A percentile compares a stretch with the other conserved stretches of the same genome.
Conservation (phyloP, 2,797 vertebrate species). For the Microchirus variegatus region DNA sequence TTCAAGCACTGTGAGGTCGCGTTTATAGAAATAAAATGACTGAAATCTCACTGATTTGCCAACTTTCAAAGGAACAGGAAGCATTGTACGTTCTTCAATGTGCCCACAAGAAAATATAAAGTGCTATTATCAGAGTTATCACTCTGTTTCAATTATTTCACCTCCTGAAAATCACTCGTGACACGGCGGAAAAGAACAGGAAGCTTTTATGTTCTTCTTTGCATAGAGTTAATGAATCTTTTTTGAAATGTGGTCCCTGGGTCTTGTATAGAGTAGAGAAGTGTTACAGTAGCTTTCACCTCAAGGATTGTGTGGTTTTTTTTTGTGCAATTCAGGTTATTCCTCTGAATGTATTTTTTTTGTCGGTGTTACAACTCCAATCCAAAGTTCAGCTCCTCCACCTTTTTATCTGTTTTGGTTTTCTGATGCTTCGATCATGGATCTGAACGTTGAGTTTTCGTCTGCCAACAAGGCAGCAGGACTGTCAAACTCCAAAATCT, state of each 20-base stretch:
- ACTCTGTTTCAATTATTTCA: slow-evolving; percentile 51
- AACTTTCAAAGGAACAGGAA: slow-evolving; percentile 44
- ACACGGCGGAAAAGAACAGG: slow-evolving; percentile 28
- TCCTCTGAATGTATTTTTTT: slow-evolving; percentile 19
- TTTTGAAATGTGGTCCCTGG: slow-evolving; percentile 34
- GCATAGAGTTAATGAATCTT: slow-evolving; percentile 32
- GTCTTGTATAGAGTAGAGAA: slow-evolving; percentile 59
- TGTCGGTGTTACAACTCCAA: not conserved
- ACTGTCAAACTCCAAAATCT: slow-evolving; percentile 86
- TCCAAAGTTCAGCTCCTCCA: slow-evolving; percentile 47
- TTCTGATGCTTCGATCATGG: slow-evolving; percentile 80
- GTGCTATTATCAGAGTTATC: slow-evolving; percentile 60
- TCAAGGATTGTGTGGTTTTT: slow-evolving; percentile 27
- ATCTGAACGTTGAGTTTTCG: slow-evolving; percentile 81
- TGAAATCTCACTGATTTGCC: slow-evolving; percentile 41
- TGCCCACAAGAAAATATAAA: slow-evolving; percentile 63
- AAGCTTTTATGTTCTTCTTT: slow-evolving; percentile 34
- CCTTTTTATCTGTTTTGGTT: slow-evolving; percentile 63
- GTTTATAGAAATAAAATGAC: slow-evolving; percentile 26
- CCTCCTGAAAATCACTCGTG: slow-evolving; percentile 31
- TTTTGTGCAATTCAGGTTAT: slow-evolving; percentile 40
- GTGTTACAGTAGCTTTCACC: slow-evolving; percentile 30
- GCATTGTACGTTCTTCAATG: slow-evolving; percentile 23
- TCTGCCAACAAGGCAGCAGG: slow-evolving; percentile 80
- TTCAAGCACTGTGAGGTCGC: slow-evolving; percentile 27